Evolutionary conservation across 1,140 invertebrate genomes (phyloP), one percentile per base, ranked within the genome.

Genomic region (Eufriesea mexicana): DNA sequence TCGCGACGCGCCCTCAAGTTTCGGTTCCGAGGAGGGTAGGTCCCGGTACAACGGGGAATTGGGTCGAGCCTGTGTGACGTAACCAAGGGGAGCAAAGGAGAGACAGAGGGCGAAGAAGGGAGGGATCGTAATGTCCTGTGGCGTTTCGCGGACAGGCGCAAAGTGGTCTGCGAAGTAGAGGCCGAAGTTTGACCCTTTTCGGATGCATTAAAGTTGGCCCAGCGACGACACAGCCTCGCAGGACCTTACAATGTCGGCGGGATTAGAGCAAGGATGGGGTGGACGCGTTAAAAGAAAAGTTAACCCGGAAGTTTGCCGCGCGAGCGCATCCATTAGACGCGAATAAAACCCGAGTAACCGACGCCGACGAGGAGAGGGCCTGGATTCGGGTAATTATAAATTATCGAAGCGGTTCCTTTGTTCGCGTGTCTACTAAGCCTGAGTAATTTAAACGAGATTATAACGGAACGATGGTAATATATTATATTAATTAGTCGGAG

Each of bases 161-260:
- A 71, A 87, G 86, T 82, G 86, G 86, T 89, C 78, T 64, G 75
- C 59, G 67, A 89, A 89, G 87, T 89, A 89, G 76, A 49, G 59
- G 82, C 59, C 68, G 57, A 88, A 89, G 87, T 88, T 89, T 86
- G 87, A 86, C 84, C 87, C 84, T 89, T 89, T 88, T 89, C 86
- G 84, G 88, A 88, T 89, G 84, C 86, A 89, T 89, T 89, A 89
- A 88, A 88, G 84, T 89, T 88, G 70, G 73, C 73, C 74, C 68
- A 57, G n/a, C 78, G 64, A 76, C 74, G 79, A 87, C 83, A 84
- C 68, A 25, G 28, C 20, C n/a, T 23, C 85, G 49, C 66, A 42
- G 54, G 67, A 77, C 85, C 73, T n/a, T 75, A 80, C 86, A 87
- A 84, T 71, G 47, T 83, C 35, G 67, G 14, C 75, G 75, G 78